Base-by-base conservation (phyloP, 2,888 invertebrate genomes). In the Furcula furcula region DNA sequence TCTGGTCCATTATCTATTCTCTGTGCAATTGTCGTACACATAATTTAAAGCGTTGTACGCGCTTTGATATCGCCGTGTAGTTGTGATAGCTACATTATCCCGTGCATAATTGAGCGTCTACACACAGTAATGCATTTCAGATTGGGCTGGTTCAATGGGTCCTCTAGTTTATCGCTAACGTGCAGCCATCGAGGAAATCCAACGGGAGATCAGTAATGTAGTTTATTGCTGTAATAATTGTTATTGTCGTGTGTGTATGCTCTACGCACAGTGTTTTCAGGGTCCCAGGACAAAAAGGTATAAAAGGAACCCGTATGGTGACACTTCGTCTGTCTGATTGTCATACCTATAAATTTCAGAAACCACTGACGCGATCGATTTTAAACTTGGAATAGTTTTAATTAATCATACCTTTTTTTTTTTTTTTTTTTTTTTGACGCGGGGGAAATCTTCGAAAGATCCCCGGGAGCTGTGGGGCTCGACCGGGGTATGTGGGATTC, bases 91-190 rank as follows among this genome's bases (percentile, higher is more conserved):
- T 26, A 14, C 26, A 14, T 26, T 26, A 26, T 14, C 14, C 26
- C 12, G 7, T 9, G 14, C 26, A 26, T 26, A 26, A 26, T 26
- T 26, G 14, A 26, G 13, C 14, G 12, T 5, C 14, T 13, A 20
- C 38, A 33, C 36, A 29, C 12, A 27, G 26, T 22, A 39, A 34
- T 43, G 38, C 35, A 37, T 53, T 46, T 43, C 32, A 16, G 33
- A 40, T 33, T 7, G 18, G 9, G 7, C 29, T 13, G 14, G 19
- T 29, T 25, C 27, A 19, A n/a, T 16, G 23, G 20, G 32, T 9
- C 10, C 14, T 22, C 27, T 31, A 29, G 30, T 25, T 10, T 35
- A 35, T 40, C 29, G 29, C 21, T 10, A 29, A 32, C 26, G 31
- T 20, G 26, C 23, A 37, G 11, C 43, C 29, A 25, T 26, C 36